Evolutionary conservation across 2,888 invertebrate genomes (phyloP), one percentile per base, ranked within the genome.

Genomic region (Pollenia labialis): DNA sequence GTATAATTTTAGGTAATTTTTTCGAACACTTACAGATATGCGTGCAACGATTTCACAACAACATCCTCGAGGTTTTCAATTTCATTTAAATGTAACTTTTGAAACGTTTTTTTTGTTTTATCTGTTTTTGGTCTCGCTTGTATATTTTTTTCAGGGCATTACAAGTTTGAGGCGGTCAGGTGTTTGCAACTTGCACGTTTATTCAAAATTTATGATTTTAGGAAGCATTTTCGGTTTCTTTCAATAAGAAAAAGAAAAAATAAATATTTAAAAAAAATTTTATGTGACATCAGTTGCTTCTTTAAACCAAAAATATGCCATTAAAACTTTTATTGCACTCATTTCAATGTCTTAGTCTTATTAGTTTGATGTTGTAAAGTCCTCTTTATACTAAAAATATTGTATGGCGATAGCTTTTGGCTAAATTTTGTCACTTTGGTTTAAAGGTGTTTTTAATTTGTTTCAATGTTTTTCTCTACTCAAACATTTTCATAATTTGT

Each of bases 241-340:
- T 10, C 44, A 60, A 2, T 14, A 52, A 80, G 64, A 64, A 52
- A 7, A n/a, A n/a, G n/a, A n/a, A n/a, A 32, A 58, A 23, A 23
- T 2, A 23, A 1, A 6, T 6, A 32, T 32, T 1, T 1, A 32
- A n/a, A 14, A 23, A 11, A 52, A 52, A 60, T 62, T 72, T 72
- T 89, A 89, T 89, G 91, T 90, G 89, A 87, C 85, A 87, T 76
- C 76, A 60, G 50, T 75, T 71, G 72, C 16, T 79, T 75, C 58
- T 48, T 60, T n/a, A 54, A 23, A 0, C 14, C 10, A 23, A 64
- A 62, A 12, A 32, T 4, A n/a, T 14, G n/a, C 40, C 2, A 58
- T 32, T 12, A 58, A 71, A 64, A 64, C 42, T 72, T 46, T 66
- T 56, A 44, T 44, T n/a, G n/a, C 18, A n/a, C 44, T 23, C 16